A percentile compares a stretch with the other conserved stretches of the same genome.
These are phyloP conservation scores for Netelia inedita DNA, from an alignment of 2,888 invertebrate species.

Conservation along the genomic window DNA sequence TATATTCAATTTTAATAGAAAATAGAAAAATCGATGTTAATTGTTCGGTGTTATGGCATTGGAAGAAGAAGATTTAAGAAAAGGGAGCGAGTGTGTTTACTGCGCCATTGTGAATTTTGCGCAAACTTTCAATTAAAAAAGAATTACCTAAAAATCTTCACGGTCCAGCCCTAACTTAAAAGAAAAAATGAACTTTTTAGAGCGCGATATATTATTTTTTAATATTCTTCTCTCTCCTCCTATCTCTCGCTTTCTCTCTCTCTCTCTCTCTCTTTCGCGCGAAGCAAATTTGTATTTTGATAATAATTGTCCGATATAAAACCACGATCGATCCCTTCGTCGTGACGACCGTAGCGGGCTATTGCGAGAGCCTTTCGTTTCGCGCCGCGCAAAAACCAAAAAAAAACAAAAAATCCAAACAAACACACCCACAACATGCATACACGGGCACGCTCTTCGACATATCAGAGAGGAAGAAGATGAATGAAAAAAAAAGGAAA, in stretches of 20 bases:
- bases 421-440: neutral
- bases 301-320: constrained; percentile 67
- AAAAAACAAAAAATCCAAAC: neutral
- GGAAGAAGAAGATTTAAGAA: constrained; percentile 46
- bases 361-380: constrained; percentile 22
- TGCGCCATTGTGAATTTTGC: constrained; percentile 67
- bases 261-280: constrained; percentile 57
- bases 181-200: constrained; percentile 43
- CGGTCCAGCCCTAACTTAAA: constrained; percentile 74
- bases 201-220: constrained; percentile 49
- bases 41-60: constrained; percentile 78
- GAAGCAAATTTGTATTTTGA: constrained; percentile 74
- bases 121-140: constrained; percentile 37
- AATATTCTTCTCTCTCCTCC: neutral
- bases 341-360: neutral
- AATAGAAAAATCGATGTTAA: constrained; percentile 77
- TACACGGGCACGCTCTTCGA: constrained; percentile 49
- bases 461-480: constrained; percentile 62
- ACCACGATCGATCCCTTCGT: constrained; percentile 62
- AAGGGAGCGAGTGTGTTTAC: constrained; percentile 71
- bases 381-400: constrained; percentile 12
- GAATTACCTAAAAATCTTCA: constrained; percentile 61
- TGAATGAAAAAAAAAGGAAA: constrained; percentile 37
- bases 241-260: constrained; percentile 62
- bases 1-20: constrained; percentile 67